phyloP scores from a whole-genome alignment of 1,140 invertebrate genomes.

The Drosophila sulfurigaster region DNA sequence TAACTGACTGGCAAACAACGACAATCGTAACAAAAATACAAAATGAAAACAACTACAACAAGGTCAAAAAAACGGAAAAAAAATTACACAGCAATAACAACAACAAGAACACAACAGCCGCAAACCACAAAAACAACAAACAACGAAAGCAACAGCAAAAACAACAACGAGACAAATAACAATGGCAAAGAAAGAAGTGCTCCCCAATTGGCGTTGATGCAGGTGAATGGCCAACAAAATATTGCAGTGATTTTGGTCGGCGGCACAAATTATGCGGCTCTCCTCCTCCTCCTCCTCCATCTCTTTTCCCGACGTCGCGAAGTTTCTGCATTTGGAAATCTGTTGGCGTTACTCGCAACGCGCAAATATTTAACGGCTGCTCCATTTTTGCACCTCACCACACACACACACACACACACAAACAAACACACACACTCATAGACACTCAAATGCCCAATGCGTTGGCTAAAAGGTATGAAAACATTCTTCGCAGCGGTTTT shows the following conservation, averaged over 20 bases:
- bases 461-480: conserved; percentile 68
- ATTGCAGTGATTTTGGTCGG: conserved; percentile 78
- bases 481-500: conserved; percentile 79
- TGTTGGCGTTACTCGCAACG: conserved; percentile 62
- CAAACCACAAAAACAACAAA: conserved; percentile 35
- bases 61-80: neutral
- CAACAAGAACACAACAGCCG: conserved; percentile 12
- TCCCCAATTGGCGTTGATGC: conserved; percentile 28
- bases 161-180: conserved; percentile 19
- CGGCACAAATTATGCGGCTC: conserved; percentile 68
- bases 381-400: conserved; percentile 77
- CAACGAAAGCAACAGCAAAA: conserved; percentile 19
- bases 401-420: conserved; percentile 31
- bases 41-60: conserved; percentile 5
- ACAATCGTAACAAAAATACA: neutral
- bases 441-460: neutral
- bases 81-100: neutral
- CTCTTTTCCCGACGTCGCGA: neutral
- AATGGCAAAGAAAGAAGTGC: conserved; percentile 31
- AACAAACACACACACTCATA: conserved; percentile 7
- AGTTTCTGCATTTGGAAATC: conserved; percentile 61
- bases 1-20: conserved; percentile 32
- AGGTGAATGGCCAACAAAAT: conserved; percentile 68
- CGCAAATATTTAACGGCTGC: conserved; percentile 81
- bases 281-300: neutral